Base-by-base conservation (phyloP, 2,113 vertebrate genomes). In the Vicugna pacos region DNA sequence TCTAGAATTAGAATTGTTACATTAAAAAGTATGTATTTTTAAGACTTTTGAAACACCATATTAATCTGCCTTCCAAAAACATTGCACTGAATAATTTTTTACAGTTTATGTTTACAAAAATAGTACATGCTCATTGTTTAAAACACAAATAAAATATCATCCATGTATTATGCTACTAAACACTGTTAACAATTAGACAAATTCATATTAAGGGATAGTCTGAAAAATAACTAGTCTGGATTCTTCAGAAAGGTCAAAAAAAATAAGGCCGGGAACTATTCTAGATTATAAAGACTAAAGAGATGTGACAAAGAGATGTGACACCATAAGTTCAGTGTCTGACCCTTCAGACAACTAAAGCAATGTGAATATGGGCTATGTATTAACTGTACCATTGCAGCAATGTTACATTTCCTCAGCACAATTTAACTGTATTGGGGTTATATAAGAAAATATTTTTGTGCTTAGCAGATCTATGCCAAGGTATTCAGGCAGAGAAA, bases 391-490 rank as follows among this genome's bases (percentile, higher is more conserved):
- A 90, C 69, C 72, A 96, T 58, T 73, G 15, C 6, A 87, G 38
- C 32, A 79, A 65, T 35, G 38, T 94, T 92, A 65, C 3, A 91
- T 70, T 94, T 88, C 62, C 75, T 84, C 24, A 95, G 20, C 30
- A 75, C 0, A 9, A 90, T 42, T 42, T 87, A n/a, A 80, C 11
- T 92, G 2, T 42, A 80, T 50, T 89, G 89, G 38, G 12, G 54
- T 95, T 96, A 92, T 30, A 2, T 82, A 96, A 94, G 76, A 91
- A 95, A 94, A 72, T 88, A 89, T 70, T 96, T 67, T 93, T 56
- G 67, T 86, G 80, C 50, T 70, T 85, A 94, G 54, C 65, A 94
- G 46, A 88, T 85, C 72, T 38, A 32, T 60, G 42, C 70, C 94
- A 56, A 91, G 93, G 58, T 81, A 89, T 96, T 94, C 84, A 35